Conservation (phyloP, 2,888 invertebrate genomes). For the Myopa tessellatipennis region DNA sequence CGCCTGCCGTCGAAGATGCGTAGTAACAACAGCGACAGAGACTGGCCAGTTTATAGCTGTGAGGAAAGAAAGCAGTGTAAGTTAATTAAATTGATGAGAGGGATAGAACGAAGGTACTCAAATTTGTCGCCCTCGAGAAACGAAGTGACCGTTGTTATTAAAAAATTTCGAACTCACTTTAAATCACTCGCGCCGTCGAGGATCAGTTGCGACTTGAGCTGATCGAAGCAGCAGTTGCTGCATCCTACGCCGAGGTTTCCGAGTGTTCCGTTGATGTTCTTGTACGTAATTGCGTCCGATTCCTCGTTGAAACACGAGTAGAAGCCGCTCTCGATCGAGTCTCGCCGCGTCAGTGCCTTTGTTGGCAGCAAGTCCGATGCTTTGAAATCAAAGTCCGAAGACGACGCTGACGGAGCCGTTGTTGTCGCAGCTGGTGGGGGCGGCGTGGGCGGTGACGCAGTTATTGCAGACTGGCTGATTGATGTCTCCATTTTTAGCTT, state of each 20-base stretch:
- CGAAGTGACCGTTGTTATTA: too few species aligned
- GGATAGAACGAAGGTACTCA: too few species aligned
- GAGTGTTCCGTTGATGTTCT: constrained; percentile 55
- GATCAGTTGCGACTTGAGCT: constrained; percentile 62
- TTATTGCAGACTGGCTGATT: neutral
- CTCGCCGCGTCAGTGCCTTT: constrained; percentile 75
- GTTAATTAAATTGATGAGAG: neutral
- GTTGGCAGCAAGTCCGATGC: constrained; percentile 57
- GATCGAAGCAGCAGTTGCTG: constrained; percentile 61
- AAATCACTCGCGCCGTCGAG: constrained; percentile 59
- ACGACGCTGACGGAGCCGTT: constrained; percentile 52
- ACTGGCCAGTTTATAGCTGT: constrained; percentile 64
- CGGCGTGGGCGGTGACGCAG: constrained; percentile 45
- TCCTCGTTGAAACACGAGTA: constrained; percentile 89
- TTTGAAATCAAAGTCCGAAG: constrained; percentile 58
- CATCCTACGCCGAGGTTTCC: constrained; percentile 43
- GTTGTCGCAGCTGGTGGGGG: constrained; percentile 52
- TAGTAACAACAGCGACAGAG: constrained; percentile 66
- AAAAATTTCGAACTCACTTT: constrained; percentile 52
- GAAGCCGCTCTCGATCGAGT: constrained; percentile 90
- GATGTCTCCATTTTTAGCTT: constrained; percentile 34
- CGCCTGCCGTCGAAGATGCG: constrained; percentile 51
- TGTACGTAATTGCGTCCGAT: constrained; percentile 73
- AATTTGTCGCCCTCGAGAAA: too few species aligned
- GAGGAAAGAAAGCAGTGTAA: neutral